Evolutionary conservation across 2,888 invertebrate species (phyloP).

Genomic region (Autographa pulchrina): DNA sequence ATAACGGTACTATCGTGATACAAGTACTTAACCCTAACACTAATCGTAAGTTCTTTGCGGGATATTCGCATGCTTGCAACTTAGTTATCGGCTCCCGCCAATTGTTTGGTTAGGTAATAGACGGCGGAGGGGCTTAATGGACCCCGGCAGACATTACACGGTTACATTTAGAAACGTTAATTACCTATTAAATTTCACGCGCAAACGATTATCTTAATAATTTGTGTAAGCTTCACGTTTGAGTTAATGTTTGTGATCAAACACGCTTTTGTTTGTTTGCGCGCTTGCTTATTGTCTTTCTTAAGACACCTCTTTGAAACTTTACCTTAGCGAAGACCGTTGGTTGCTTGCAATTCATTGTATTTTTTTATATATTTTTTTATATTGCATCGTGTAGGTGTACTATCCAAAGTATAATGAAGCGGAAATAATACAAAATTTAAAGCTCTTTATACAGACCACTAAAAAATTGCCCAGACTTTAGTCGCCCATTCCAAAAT

Average conservation of each 20-base stretch:
- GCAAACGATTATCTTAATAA: conserved; percentile 77
- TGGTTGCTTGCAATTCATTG: neutral
- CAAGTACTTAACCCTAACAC: conserved; percentile 51
- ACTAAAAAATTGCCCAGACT: neutral
- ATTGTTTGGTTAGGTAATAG: conserved; percentile 86
- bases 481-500: neutral
- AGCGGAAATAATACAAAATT: too few relatives aligned
- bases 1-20: conserved; percentile 48
- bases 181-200: conserved; percentile 80
- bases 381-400: too few relatives aligned
- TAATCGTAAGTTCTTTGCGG: conserved; percentile 65
- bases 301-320: neutral
- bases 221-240: conserved; percentile 71
- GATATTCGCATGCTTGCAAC: conserved; percentile 74
- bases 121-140: conserved; percentile 64
- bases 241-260: conserved; percentile 50
- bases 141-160: conserved; percentile 67
- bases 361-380: neutral
- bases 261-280: conserved; percentile 21
- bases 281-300: conserved; percentile 6
- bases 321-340: conserved; percentile 24
- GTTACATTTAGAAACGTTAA: conserved; percentile 76
- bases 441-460: too few relatives aligned
- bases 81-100: conserved; percentile 81
- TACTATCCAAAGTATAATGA: too few relatives aligned